Evolutionary conservation across 2,888 invertebrate genomes (phyloP).

Genomic region (Rhaphigaster nebulosa): DNA sequence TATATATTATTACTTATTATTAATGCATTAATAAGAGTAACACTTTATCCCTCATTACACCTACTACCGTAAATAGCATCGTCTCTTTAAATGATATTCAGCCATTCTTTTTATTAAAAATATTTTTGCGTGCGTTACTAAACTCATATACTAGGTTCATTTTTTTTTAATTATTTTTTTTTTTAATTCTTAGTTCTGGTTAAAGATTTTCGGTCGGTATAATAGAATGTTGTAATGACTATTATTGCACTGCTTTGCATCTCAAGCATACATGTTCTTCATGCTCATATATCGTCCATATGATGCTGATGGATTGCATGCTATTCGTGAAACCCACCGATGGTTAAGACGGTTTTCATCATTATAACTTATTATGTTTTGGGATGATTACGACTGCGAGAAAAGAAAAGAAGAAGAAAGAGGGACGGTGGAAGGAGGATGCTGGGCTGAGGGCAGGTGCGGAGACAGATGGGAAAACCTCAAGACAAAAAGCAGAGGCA

Average conservation of each 20-base stretch:
- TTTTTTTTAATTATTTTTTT: too few relatives aligned
- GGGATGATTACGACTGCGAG: neutral
- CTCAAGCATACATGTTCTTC: neutral
- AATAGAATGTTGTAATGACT: neutral
- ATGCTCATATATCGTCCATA: neutral
- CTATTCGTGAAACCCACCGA: neutral
- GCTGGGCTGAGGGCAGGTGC: slow-evolving; percentile 14
- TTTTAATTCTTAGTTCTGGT: too few relatives aligned
- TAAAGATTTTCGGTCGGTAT: too few relatives aligned
- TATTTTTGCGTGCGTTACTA: too few relatives aligned
- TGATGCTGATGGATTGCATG: neutral
- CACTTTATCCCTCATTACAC: neutral
- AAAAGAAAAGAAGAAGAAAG: slow-evolving; percentile 17
- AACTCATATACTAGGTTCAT: too few relatives aligned
- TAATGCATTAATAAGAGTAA: too few relatives aligned
- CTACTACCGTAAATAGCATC: too few relatives aligned
- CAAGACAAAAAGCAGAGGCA: slow-evolving; percentile 35
- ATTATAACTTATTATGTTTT: neutral
- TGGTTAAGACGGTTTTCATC: neutral
- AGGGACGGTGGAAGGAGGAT: too few relatives aligned
- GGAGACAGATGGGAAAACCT: slow-evolving; percentile 38
- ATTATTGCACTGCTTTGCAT: neutral
- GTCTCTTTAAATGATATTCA: too few relatives aligned
- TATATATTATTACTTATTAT: too few relatives aligned
- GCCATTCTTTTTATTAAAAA: too few relatives aligned